Conservation (phyloP, 2,113 vertebrate genomes). For the Hiodon alosoides region DNA sequence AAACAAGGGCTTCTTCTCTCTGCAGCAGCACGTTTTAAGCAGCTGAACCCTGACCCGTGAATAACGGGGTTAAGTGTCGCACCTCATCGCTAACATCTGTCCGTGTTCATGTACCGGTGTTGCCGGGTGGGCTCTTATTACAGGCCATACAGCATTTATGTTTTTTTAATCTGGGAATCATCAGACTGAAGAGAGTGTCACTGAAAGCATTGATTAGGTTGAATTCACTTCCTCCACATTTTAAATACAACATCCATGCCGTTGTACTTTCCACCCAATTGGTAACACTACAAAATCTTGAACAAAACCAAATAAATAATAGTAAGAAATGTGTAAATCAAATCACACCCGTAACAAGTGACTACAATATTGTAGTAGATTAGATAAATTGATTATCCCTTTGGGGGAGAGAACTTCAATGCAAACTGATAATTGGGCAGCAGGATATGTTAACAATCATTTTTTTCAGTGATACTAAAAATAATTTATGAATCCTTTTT, state of each 20-base stretch:
- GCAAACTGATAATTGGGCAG: background rate
- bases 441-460: background rate
- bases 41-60: background rate
- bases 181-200: conserved; percentile 50
- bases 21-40: background rate
- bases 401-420: too few species aligned
- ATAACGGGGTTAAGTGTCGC: background rate
- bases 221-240: conserved; percentile 42
- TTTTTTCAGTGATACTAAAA: background rate
- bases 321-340: too few species aligned
- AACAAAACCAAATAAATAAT: background rate
- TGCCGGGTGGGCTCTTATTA: conserved; percentile 28
- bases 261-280: conserved; percentile 41
- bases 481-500: background rate
- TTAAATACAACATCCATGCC: conserved; percentile 50
- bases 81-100: background rate
- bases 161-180: conserved; percentile 55
- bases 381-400: too few species aligned
- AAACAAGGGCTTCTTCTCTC: too few species aligned
- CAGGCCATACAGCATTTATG: conserved; percentile 42
- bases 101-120: background rate
- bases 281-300: conserved; percentile 46
- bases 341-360: too few species aligned
- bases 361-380: too few species aligned
- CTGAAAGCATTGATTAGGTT: conserved; percentile 55